Percentiles rank a stretch among this genome's conserved stretches.
These are phyloP conservation scores for Cheilosia urbana DNA, from an alignment of 2,888 invertebrate genomes.

Conservation along the genomic window DNA sequence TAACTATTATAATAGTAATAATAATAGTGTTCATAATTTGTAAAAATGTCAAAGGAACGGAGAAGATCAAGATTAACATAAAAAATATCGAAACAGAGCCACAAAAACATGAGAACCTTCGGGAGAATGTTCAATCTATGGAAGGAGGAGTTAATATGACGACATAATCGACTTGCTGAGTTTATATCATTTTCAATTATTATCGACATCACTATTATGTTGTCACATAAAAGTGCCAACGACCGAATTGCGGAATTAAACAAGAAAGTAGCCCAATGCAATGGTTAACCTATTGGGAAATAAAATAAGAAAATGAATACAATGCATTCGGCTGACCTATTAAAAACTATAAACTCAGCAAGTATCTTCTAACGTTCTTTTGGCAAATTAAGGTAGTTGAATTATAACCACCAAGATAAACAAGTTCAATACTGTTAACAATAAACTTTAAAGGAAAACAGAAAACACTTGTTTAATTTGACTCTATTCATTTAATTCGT, in stretches of 20 bases:
- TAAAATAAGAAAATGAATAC: no score
- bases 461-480: no score
- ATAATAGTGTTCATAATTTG: conserved; percentile 24
- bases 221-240: neutral
- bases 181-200: neutral
- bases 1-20: conserved; percentile 18
- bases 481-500: no score
- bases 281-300: no score
- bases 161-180: neutral
- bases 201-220: neutral
- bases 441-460: no score
- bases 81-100: conserved; percentile 6
- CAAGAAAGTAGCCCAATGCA: neutral
- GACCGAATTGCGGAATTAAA: neutral
- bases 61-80: conserved; percentile 6
- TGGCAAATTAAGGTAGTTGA: no score
- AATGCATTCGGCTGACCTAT: no score
- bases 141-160: conserved; percentile 10
- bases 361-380: no score
- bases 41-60: neutral
- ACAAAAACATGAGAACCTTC: conserved; percentile 17
- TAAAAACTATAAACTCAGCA: no score
- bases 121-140: conserved; percentile 29
- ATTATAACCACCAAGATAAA: no score
- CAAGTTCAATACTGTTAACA: no score